Evolutionary conservation across 2,888 invertebrate species (phyloP).

Genomic region (Marasmarcha lunaedactyla): DNA sequence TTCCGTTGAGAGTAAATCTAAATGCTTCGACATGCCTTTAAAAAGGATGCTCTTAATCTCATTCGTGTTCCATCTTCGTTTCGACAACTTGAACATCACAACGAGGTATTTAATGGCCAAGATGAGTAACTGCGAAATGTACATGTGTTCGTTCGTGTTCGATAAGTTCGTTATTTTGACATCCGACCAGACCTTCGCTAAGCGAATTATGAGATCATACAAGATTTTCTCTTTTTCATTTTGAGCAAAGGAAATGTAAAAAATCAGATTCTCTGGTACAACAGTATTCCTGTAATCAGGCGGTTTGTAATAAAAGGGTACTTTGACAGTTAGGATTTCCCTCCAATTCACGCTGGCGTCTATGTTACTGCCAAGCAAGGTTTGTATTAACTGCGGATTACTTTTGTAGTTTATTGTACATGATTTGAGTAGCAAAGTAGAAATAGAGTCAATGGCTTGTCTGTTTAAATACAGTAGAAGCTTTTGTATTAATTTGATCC

Average conservation of each 20-base stretch:
- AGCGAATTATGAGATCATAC: conserved; percentile 55
- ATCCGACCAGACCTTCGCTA: conserved; percentile 78
- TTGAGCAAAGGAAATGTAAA: conserved; percentile 65
- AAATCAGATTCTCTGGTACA: conserved; percentile 71
- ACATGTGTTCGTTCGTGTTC: conserved; percentile 77
- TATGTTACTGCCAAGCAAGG: conserved; percentile 62
- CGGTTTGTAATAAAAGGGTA: conserved; percentile 51
- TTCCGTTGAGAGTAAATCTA: conserved; percentile 72
- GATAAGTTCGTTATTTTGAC: conserved; percentile 72
- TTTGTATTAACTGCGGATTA: conserved; percentile 43
- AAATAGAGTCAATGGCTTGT: conserved; percentile 69
- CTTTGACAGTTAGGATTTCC: conserved; percentile 64
- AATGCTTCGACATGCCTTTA: conserved; percentile 76
- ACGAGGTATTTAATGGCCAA: conserved; percentile 63
- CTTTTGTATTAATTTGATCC: conserved; percentile 52
- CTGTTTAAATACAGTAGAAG: conserved; percentile 68
- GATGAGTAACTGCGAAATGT: conserved; percentile 76
- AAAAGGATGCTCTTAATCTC: conserved; percentile 67
- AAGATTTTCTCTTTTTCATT: conserved; percentile 28
- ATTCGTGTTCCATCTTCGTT: conserved; percentile 28
- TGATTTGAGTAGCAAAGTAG: conserved; percentile 65
- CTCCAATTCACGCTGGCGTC: conserved; percentile 73
- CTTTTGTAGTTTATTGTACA: conserved; percentile 50
- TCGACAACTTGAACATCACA: conserved; percentile 28
- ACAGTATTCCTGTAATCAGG: conserved; percentile 69